These are phyloP conservation scores for Colletes latitarsis DNA, from an alignment of 1,140 invertebrate species.

Conservation along the genomic window DNA sequence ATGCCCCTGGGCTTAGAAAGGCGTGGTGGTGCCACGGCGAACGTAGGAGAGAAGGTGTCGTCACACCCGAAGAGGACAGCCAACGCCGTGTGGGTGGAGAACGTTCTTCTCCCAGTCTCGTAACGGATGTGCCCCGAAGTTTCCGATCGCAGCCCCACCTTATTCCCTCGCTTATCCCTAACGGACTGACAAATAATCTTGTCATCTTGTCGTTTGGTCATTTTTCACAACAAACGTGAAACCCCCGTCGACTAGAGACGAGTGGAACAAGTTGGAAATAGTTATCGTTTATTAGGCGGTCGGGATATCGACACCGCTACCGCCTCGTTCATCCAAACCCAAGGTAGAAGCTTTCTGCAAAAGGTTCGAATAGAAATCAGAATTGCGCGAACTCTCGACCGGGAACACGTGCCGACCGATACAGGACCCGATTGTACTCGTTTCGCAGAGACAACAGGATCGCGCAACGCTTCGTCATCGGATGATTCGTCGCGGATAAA, in stretches of 20 bases:
- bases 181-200: conserved; percentile 48
- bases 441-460: neutral
- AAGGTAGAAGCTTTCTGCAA: neutral
- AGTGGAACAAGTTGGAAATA: neutral
- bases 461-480: conserved; percentile 52
- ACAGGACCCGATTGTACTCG: conserved; percentile 8
- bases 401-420: neutral
- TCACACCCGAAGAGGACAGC: conserved; percentile 56
- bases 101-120: conserved; percentile 13
- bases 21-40: conserved; percentile 58
- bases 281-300: neutral
- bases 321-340: neutral
- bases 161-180: conserved; percentile 56
- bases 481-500: conserved; percentile 46
- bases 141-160: conserved; percentile 4
- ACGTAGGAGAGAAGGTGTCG: conserved; percentile 65
- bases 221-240: too few relatives aligned
- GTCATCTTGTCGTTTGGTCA: conserved; percentile 14
- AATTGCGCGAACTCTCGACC: too few relatives aligned
- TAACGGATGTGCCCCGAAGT: neutral
- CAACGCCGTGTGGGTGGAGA: conserved; percentile 59
- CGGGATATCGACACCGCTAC: neutral
- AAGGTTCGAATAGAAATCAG: neutral
- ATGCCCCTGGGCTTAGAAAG: conserved; percentile 73
- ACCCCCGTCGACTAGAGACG: too few relatives aligned